Percentiles rank a stretch among this genome's conserved stretches.
These are phyloP conservation scores for Autographa pulchrina DNA, from an alignment of 2,888 invertebrate species.

Conservation along the genomic window DNA sequence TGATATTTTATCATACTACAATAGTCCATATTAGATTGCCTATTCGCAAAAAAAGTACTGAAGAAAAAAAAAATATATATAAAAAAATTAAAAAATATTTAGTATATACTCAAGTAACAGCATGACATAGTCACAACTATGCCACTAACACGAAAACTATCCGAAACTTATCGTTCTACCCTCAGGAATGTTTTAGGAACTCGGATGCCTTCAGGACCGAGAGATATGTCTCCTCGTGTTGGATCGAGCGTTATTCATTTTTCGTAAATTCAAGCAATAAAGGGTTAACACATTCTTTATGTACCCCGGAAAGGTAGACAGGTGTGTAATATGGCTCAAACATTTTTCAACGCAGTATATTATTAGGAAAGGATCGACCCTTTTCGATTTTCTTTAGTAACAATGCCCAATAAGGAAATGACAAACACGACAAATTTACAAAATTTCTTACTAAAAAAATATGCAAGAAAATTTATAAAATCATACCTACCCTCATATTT, in stretches of 20 bases:
- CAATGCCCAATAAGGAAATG: not conserved
- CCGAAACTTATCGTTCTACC: constrained; percentile 4
- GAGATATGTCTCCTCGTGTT: not conserved
- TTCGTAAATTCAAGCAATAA: constrained; percentile 3
- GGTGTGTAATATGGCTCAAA: not conserved
- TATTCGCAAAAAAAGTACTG: too few species aligned
- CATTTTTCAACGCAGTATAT: not conserved
- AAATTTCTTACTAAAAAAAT: not conserved
- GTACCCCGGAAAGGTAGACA: not conserved
- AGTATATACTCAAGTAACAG: too few species aligned
- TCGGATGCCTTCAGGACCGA: not conserved
- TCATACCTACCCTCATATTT: not conserved
- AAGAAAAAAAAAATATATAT: too few species aligned
- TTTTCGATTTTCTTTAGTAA: not conserved
- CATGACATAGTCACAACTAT: not conserved
- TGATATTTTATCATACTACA: too few species aligned
- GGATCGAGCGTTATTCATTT: not conserved
- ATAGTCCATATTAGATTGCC: too few species aligned
- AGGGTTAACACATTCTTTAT: constrained; percentile 2
- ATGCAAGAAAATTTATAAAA: not conserved
- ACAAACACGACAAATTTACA: too few species aligned
- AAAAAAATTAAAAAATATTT: too few species aligned
- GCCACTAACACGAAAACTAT: constrained; percentile 4
- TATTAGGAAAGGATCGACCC: not conserved
- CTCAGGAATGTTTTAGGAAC: not conserved